A percentile compares a stretch with the other conserved stretches of the same genome.
Evolutionary conservation across 2,888 invertebrate genomes (phyloP).

Genomic region (Nephrotoma appendiculata): DNA sequence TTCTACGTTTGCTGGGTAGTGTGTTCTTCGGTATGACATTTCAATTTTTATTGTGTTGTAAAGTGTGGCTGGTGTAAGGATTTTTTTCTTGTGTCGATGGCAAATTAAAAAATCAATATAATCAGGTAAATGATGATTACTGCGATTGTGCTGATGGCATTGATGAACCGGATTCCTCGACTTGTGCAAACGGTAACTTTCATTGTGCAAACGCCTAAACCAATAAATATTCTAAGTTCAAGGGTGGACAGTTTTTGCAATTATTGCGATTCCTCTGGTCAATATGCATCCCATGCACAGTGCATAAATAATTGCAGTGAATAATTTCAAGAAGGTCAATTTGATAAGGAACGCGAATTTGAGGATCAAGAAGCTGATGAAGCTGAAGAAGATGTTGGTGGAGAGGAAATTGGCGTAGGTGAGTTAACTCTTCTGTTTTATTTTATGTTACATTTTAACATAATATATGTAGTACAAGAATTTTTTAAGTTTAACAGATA

Average conservation of each 20-base stretch:
- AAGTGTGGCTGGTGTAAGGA: too few relatives aligned
- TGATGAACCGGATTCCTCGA: too few relatives aligned
- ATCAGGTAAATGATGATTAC: too few relatives aligned
- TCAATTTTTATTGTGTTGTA: too few relatives aligned
- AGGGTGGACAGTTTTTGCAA: slow-evolving; percentile 91
- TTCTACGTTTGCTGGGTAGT: too few relatives aligned
- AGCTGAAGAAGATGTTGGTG: slow-evolving; percentile 22
- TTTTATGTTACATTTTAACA: too few relatives aligned
- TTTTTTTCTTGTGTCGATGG: too few relatives aligned
- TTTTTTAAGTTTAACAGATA: too few relatives aligned
- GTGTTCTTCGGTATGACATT: slow-evolving; percentile 96
- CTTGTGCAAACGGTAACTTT: slow-evolving; percentile 78
- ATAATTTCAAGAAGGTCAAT: slow-evolving; percentile 45
- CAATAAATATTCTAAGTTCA: slow-evolving; percentile 66
- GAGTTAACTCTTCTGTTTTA: too few relatives aligned
- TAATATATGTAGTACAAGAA: too few relatives aligned
- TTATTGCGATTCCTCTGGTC: slow-evolving; percentile 84
- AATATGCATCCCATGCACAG: slow-evolving; percentile 55
- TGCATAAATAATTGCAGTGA: slow-evolving; percentile 75
- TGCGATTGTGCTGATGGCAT: too few relatives aligned
- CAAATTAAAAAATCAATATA: too few relatives aligned
- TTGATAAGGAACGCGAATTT: slow-evolving; percentile 15
- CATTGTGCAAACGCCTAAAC: slow-evolving; percentile 69
- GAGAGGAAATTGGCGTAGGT: slow-evolving; percentile 36
- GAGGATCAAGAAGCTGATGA: slow-evolving; percentile 16